phyloP scores from a whole-genome alignment of 2,888 invertebrate species.

The Tortrix viridana region DNA sequence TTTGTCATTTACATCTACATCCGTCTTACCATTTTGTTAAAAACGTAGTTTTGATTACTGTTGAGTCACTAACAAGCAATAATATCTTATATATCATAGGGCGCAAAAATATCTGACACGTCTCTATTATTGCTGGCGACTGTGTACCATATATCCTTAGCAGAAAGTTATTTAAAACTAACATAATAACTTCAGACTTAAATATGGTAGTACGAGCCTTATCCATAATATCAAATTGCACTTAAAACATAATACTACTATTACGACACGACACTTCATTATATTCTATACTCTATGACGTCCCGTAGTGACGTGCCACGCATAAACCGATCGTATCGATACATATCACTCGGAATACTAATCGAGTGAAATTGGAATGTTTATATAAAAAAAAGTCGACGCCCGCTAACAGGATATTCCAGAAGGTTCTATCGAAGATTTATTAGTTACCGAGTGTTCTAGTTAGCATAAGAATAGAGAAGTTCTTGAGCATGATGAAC shows the following conservation, averaged over 20 bases:
- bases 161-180: not conserved
- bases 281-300: conserved; percentile 46
- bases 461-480: conserved; percentile 14
- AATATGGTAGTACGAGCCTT: too few species aligned
- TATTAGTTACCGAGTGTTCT: conserved; percentile 15
- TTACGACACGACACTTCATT: conserved; percentile 15
- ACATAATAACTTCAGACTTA: too few species aligned
- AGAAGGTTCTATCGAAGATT: conserved; percentile 47
- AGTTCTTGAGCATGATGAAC: not conserved
- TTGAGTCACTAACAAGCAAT: too few species aligned
- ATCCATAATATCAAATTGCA: not conserved
- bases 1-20: not conserved
- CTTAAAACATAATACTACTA: conserved; percentile 1
- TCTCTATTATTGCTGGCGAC: too few species aligned
- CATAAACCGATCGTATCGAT: conserved; percentile 50
- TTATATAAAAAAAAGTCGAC: conserved; percentile 56
- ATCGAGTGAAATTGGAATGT: conserved; percentile 71
- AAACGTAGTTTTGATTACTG: too few species aligned
- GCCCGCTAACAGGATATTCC: conserved; percentile 64
- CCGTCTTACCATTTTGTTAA: not conserved
- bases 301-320: conserved; percentile 56
- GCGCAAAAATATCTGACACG: too few species aligned
- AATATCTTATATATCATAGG: too few species aligned
- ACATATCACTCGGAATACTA: conserved; percentile 57
- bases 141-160: not conserved